Conservation (phyloP, 2,797 vertebrate species). For the Lates japonicus region DNA sequence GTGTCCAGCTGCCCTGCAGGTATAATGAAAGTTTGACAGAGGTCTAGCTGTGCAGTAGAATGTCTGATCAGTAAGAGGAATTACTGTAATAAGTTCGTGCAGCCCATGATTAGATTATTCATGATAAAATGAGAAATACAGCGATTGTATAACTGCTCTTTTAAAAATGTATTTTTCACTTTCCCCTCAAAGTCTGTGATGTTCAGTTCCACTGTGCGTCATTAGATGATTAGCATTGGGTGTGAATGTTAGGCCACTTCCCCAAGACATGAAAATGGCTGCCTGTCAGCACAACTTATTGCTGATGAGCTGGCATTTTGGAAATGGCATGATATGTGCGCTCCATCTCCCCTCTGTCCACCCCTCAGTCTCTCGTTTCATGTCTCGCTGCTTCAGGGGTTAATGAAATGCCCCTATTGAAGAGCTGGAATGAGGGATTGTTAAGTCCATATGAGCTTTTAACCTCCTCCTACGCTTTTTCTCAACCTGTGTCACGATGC, state of each 20-base stretch:
- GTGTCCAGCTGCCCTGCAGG: slow-evolving; percentile 36
- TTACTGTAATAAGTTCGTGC: slow-evolving; percentile 29
- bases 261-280: slow-evolving; percentile 52
- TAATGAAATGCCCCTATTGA: slow-evolving; percentile 78
- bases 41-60: slow-evolving; percentile 30
- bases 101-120: slow-evolving; percentile 51
- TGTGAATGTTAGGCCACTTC: slow-evolving; percentile 55
- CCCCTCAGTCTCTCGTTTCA: slow-evolving; percentile 60
- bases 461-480: slow-evolving; percentile 35
- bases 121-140: slow-evolving; percentile 47
- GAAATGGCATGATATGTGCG: slow-evolving; percentile 44
- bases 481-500: slow-evolving; percentile 41
- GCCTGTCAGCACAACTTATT: slow-evolving; percentile 65
- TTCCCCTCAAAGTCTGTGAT: slow-evolving; percentile 14
- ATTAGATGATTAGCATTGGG: slow-evolving; percentile 47
- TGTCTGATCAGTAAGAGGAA: slow-evolving; percentile 34
- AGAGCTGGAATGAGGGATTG: slow-evolving; percentile 57
- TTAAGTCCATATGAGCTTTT: slow-evolving; percentile 57
- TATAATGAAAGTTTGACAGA: slow-evolving; percentile 37
- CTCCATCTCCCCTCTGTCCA: slow-evolving; percentile 32
- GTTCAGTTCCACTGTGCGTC: slow-evolving; percentile 22
- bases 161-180: slow-evolving; percentile 32
- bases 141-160: slow-evolving; percentile 41
- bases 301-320: slow-evolving; percentile 70
- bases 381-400: slow-evolving; percentile 67